phyloP scores from a whole-genome alignment of 2,113 vertebrate genomes.

The Colinus virginianus region DNA sequence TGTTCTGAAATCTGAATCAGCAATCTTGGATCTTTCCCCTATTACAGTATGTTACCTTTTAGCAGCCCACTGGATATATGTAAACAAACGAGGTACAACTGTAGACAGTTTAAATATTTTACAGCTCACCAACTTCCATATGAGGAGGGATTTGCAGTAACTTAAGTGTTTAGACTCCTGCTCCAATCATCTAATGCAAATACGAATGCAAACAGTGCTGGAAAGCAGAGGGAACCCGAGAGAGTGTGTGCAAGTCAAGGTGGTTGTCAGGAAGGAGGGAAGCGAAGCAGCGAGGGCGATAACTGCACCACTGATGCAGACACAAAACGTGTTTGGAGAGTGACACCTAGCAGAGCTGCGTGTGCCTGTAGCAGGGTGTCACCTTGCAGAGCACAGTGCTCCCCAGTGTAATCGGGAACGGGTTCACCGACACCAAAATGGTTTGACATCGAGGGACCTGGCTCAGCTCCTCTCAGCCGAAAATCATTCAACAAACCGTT shows the following conservation, averaged over 20 bases:
- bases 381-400: background rate
- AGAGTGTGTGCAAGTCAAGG: accelerated
- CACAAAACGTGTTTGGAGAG: background rate
- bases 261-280: background rate
- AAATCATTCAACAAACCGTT: background rate
- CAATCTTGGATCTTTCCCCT: background rate
- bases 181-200: slow-evolving; percentile 1
- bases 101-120: slow-evolving; percentile 12
- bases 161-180: background rate
- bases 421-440: background rate
- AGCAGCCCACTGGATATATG: slow-evolving; percentile 7
- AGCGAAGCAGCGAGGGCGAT: background rate
- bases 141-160: slow-evolving; percentile 3
- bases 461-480: background rate
- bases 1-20: background rate
- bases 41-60: background rate
- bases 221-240: background rate
- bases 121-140: slow-evolving; percentile 2
- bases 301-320: background rate
- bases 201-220: background rate
- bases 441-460: background rate
- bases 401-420: background rate
- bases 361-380: background rate
- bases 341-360: background rate
- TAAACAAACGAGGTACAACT: background rate